Evolutionary conservation across 64 coral and sea anemone species (phyloP).

Genomic region (Pachyseris speciosa): DNA sequence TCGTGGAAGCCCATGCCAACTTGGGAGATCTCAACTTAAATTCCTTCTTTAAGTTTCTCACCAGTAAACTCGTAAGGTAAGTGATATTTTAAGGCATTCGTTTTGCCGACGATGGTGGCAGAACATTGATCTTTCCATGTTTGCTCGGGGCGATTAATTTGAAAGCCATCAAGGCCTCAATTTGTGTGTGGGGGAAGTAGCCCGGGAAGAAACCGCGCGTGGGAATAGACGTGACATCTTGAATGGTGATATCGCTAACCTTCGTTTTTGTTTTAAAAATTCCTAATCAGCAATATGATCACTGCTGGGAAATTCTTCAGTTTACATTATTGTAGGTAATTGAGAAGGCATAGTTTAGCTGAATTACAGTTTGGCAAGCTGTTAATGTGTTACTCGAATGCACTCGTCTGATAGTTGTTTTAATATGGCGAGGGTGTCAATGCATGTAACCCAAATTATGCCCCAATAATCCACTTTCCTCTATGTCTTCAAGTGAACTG

Average conservation of each 20-base stretch:
- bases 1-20: neutral
- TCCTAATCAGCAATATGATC: too few relatives aligned
- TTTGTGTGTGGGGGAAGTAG: neutral
- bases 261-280: neutral
- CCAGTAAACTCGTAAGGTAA: slow-evolving; percentile 3
- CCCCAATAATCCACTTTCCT: neutral
- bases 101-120: neutral
- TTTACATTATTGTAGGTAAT: neutral
- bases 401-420: neutral
- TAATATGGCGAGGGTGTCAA: too few relatives aligned
- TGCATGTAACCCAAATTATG: neutral
- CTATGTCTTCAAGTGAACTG: neutral
- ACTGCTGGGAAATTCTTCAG: neutral
- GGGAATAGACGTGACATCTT: neutral
- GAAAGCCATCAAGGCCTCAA: neutral
- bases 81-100: neutral
- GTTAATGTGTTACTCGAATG: neutral
- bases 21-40: slow-evolving; percentile 1
- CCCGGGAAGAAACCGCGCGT: neutral
- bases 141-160: neutral
- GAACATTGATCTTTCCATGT: neutral
- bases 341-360: neutral
- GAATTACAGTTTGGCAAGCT: neutral
- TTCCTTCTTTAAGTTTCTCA: neutral
- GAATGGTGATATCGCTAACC: neutral